These are phyloP conservation scores for Lophotriccus pileatus DNA, from an alignment of 2,797 vertebrate species.

Conservation along the genomic window DNA sequence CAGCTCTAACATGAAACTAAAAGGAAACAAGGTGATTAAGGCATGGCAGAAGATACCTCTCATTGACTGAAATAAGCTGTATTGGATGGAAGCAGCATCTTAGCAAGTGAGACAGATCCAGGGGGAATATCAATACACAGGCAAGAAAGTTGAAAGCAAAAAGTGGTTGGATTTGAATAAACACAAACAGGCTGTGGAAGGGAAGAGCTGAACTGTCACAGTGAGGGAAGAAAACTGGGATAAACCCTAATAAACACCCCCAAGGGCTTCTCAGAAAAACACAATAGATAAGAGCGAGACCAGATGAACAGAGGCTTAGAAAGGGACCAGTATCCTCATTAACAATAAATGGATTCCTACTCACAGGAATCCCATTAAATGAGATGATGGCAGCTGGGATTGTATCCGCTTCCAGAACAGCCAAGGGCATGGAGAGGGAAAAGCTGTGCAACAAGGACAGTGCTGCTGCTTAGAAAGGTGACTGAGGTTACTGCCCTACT, in stretches of 20 bases:
- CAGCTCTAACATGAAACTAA: not conserved
- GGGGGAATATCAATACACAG: not conserved
- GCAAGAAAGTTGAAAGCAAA: not conserved
- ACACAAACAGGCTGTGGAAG: not conserved
- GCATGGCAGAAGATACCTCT: not conserved
- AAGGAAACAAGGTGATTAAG: not conserved
- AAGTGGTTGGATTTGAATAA: not conserved
- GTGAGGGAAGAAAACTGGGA: not conserved
- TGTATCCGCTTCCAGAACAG: not conserved
- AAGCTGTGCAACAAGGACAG: rapidly evolving
- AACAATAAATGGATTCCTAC: not conserved
- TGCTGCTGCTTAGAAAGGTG: not conserved
- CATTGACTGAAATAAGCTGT: not conserved
- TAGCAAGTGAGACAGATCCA: not conserved
- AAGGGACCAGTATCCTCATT: not conserved
- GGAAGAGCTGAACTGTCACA: not conserved
- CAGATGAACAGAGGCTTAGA: not conserved
- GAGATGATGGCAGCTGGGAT: not conserved
- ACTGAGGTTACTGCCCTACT: not conserved
- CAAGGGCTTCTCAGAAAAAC: not conserved
- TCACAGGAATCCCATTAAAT: not conserved
- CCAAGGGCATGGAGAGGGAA: rapidly evolving
- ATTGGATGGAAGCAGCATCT: not conserved
- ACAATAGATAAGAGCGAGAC: not conserved
- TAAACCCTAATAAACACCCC: not conserved